Base-by-base conservation (phyloP, 2,888 invertebrate species). In the Clitarchus hookeri region DNA sequence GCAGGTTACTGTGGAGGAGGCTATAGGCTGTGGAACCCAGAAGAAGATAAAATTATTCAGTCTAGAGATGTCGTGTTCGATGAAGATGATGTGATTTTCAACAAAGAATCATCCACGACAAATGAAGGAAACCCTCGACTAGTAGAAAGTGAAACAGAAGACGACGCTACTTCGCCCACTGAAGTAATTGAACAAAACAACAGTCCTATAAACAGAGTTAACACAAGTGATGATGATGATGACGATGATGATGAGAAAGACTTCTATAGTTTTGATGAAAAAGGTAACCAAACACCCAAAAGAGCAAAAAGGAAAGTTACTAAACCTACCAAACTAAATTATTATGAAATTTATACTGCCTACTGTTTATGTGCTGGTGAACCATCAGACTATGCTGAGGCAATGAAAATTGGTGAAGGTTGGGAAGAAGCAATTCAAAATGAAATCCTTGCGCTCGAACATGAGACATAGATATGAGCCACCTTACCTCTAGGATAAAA, bases 281-380 rank as follows among this genome's bases (percentile, higher is more conserved):
- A 65, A 16, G 0, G 65, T n/a, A 65, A 65, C 36, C 26, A 82
- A 36, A 26, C 13, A 82, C 23, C 26, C 8, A 16, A 8, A 16
- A 44, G 27, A 44, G 1, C 82, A 44, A 82, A 82, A 26, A 36
- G 26, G 44, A 82, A 44, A 44, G 19, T 23, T 82, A 27, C 16
- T 19, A 25, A 44, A 82, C 82, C 26, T 23, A 26, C 2, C 6
- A 82, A 27, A 26, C 44, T 82, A 25, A 82, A 82, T 26, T 2
- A 82, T 19, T 82, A 44, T 26, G 25, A 26, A 82, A 19, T 82
- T 82, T 2, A 26, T n/a, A 44, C 19, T 16, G 13, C 26, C 19
- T 82, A 82, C 44, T 82, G 82, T 27, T 11, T 26, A 26, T 82
- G 82, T 82, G 26, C 26, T 44, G 82, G 82, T 19, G 82, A 82